These are phyloP conservation scores for Carduelis carduelis DNA, from an alignment of 2,797 vertebrate species.

Conservation along the genomic window DNA sequence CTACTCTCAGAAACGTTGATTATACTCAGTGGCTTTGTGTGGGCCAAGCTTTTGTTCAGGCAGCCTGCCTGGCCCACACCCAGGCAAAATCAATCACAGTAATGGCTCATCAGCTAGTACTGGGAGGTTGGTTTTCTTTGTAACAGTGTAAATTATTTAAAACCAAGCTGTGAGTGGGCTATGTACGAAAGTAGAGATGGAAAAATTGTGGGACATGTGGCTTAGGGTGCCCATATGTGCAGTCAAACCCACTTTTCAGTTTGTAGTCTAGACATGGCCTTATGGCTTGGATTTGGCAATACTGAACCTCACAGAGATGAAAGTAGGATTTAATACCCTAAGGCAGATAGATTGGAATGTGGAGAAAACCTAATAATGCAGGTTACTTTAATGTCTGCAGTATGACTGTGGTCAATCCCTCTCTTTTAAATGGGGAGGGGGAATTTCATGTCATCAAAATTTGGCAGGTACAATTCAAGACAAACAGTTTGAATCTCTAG, in stretches of 20 bases:
- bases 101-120: background rate
- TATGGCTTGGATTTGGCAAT: conserved; percentile 55
- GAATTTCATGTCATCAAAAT: conserved; percentile 45
- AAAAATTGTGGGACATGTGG: conserved; percentile 11
- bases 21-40: background rate
- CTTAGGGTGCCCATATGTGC: conserved; percentile 6
- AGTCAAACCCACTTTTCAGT: conserved; percentile 39
- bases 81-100: conserved; percentile 27
- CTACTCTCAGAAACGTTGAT: background rate
- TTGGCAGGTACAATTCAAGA: conserved; percentile 42
- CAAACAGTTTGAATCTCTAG: conserved; percentile 28
- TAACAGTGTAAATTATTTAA: background rate
- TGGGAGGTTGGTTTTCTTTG: background rate
- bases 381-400: conserved; percentile 52
- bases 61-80: background rate
- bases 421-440: conserved; percentile 3
- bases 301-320: conserved; percentile 38
- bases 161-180: background rate
- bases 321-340: conserved; percentile 49
- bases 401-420: conserved; percentile 21
- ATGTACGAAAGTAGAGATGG: background rate
- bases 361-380: conserved; percentile 46
- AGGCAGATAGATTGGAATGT: conserved; percentile 56
- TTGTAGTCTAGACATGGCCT: conserved; percentile 54
- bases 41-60: conserved; percentile 44